A percentile compares a stretch with the other conserved stretches of the same genome.
Evolutionary conservation across 1,140 invertebrate genomes (phyloP).

Genomic region (Cephus cinctus): DNA sequence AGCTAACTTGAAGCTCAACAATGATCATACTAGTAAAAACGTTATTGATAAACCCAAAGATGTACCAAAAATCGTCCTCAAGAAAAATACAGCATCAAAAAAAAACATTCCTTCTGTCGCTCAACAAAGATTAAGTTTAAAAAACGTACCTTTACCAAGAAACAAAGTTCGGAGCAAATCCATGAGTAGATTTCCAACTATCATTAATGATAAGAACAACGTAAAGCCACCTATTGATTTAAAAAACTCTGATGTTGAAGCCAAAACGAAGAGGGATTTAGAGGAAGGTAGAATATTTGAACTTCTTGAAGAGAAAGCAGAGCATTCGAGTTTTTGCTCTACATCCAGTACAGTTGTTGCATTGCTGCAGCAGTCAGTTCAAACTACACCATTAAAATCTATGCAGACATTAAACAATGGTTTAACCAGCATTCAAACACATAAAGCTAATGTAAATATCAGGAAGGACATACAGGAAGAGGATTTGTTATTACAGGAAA

Average conservation of each 20-base stretch:
- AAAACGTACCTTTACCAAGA: conserved; percentile 29
- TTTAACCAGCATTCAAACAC: conserved; percentile 47
- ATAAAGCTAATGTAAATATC: conserved; percentile 46
- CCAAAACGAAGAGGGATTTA: conserved; percentile 53
- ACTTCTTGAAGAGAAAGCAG: conserved; percentile 67
- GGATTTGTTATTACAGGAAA: conserved; percentile 10
- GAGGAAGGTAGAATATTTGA: conserved; percentile 71
- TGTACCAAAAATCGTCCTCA: conserved; percentile 6
- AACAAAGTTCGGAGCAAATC: conserved; percentile 27
- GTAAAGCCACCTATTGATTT: conserved; percentile 38
- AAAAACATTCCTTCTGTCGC: conserved; percentile 11
- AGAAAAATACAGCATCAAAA: conserved; percentile 12
- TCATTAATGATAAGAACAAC: conserved; percentile 28
- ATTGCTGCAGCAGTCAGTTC: conserved; percentile 54
- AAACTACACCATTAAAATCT: conserved; percentile 53
- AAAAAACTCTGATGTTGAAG: conserved; percentile 47
- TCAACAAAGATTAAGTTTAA: conserved; percentile 28
- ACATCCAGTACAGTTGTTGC: conserved; percentile 64
- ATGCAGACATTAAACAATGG: too few species aligned
- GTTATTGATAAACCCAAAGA: conserved; percentile 31
- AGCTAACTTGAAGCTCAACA: neutral
- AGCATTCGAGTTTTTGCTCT: conserved; percentile 70
- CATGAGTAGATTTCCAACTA: conserved; percentile 38
- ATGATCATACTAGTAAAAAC: conserved; percentile 4
- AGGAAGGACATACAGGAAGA: conserved; percentile 8